Percentiles rank a stretch among this genome's conserved stretches.
These are phyloP conservation scores for Pantherophis alleghaniensis DNA, from an alignment of 2,797 vertebrate species.

Conservation along the genomic window DNA sequence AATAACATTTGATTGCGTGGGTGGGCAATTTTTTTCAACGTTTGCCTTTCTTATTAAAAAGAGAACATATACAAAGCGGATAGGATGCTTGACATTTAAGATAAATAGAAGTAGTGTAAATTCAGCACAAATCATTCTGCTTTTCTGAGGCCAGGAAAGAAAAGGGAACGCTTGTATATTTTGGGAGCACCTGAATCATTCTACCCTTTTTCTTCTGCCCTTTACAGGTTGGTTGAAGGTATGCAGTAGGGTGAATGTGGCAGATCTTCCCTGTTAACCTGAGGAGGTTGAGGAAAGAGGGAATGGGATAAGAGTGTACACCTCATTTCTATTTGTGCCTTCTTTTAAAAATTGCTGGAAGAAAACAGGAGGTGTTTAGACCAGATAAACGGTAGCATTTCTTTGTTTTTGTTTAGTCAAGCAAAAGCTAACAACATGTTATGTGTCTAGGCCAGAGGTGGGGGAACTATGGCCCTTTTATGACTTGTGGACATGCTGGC, in stretches of 20 bases:
- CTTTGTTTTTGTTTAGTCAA: not conserved
- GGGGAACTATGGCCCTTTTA: not conserved
- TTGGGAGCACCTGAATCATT: not conserved
- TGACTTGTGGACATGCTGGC: not conserved
- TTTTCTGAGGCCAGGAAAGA: not conserved
- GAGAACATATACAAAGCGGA: not conserved
- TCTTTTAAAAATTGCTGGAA: not conserved
- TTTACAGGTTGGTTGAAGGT: not conserved
- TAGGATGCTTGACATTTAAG: not conserved
- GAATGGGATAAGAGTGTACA: not conserved
- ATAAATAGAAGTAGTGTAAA: not conserved
- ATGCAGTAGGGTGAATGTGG: not conserved
- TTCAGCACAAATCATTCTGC: not conserved
- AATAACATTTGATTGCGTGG: not conserved
- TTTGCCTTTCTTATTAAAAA: not conserved
- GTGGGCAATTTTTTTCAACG: not conserved
- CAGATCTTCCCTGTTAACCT: not conserved
- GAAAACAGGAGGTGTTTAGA: not conserved
- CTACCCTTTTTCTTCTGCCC: not conserved
- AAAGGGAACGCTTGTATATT: not conserved
- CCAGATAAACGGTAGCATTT: not conserved
- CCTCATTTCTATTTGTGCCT: not conserved
- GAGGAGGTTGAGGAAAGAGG: not conserved
- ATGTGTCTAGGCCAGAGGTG: not conserved
- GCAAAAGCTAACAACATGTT: not conserved